phyloP scores from a whole-genome alignment of 2,797 vertebrate genomes.

The Anniella stebbinsi region DNA sequence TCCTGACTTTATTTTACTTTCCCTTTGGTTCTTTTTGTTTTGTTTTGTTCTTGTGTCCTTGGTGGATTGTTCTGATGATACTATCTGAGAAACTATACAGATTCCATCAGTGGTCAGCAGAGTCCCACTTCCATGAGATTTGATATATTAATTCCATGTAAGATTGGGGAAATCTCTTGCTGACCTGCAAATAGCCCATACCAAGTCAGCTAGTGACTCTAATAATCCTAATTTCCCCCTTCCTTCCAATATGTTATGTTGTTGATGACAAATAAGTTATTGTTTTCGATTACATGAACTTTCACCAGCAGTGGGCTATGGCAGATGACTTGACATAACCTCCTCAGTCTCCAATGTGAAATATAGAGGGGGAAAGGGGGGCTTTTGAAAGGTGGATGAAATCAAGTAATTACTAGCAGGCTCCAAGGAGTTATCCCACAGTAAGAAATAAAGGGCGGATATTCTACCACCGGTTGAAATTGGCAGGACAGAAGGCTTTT shows the following conservation, averaged over 20 bases:
- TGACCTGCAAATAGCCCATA: background rate
- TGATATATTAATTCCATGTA: background rate
- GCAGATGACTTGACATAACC: conserved; percentile 68
- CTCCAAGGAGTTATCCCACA: conserved; percentile 58
- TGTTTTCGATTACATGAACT: conserved; percentile 64
- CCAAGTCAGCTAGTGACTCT: rapidly evolving
- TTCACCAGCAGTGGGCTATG: conserved; percentile 56
- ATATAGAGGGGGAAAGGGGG: conserved; percentile 39
- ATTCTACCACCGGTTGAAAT: conserved; percentile 22
- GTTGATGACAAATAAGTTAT: conserved; percentile 55
- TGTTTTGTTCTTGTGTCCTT: too few species aligned
- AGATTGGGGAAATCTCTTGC: background rate
- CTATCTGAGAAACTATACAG: rapidly evolving
- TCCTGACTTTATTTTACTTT: too few species aligned
- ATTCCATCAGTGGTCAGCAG: background rate
- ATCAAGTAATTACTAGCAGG: conserved; percentile 76
- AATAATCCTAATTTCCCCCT: background rate
- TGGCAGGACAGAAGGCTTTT: conserved; percentile 51
- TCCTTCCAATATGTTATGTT: conserved; percentile 27
- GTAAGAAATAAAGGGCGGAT: conserved; percentile 55
- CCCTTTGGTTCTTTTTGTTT: too few species aligned
- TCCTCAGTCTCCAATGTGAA: conserved; percentile 61
- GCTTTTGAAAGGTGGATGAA: conserved; percentile 75
- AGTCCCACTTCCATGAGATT: rapidly evolving
- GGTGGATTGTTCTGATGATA: background rate